These are phyloP conservation scores for Ataeniobius toweri DNA, from an alignment of 2,797 vertebrate species.

Conservation along the genomic window DNA sequence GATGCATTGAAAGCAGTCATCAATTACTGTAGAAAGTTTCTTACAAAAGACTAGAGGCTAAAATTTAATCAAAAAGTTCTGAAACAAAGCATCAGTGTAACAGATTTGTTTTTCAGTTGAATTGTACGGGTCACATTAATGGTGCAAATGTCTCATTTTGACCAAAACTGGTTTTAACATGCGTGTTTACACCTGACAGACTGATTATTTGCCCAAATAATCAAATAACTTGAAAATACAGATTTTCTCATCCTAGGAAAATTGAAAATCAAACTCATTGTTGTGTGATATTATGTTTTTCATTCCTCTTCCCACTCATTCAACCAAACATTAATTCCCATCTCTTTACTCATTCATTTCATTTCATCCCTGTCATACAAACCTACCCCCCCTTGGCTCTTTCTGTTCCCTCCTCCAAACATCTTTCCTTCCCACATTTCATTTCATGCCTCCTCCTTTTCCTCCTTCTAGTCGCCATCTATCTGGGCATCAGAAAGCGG, in stretches of 20 bases:
- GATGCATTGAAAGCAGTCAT: no score
- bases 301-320: constrained; percentile 27
- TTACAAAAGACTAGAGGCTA: no score
- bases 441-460: neutral
- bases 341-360: neutral
- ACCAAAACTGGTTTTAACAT: neutral
- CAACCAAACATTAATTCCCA: constrained; percentile 19
- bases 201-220: neutral
- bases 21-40: no score
- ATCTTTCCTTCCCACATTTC: neutral
- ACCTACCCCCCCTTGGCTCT: neutral
- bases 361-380: neutral
- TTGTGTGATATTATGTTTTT: constrained; percentile 29
- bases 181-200: no score
- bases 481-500: constrained; percentile 94
- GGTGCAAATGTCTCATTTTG: neutral
- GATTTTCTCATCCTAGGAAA: rapidly evolving
- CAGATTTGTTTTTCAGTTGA: neutral
- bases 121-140: neutral
- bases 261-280: constrained; percentile 1
- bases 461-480: constrained; percentile 87
- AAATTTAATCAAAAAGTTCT: no score
- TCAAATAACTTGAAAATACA: neutral
- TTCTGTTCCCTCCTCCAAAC: neutral
- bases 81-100: neutral